A percentile compares a stretch with the other conserved stretches of the same genome.
phyloP scores from a whole-genome alignment of 2,113 vertebrate species.

The Brienomyrus longianalis region DNA sequence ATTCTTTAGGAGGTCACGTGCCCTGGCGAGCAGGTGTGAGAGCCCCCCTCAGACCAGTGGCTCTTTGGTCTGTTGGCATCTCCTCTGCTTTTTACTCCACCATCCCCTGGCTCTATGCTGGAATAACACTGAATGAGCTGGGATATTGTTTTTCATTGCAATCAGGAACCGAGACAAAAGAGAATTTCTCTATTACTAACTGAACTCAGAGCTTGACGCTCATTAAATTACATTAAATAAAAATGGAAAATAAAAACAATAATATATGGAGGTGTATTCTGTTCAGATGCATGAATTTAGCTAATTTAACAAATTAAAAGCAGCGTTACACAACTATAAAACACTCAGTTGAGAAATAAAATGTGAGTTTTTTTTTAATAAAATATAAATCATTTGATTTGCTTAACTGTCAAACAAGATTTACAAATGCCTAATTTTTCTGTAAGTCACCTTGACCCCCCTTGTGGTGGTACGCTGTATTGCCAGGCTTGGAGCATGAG shows the following conservation, averaged over 20 bases:
- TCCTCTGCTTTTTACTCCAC: neutral
- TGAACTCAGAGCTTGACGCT: neutral
- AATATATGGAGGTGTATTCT: neutral
- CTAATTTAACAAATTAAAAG: neutral
- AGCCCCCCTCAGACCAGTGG: neutral
- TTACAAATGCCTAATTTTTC: neutral
- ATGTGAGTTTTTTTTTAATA: neutral
- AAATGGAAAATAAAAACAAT: neutral
- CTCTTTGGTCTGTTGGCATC: neutral
- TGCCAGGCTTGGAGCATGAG: neutral
- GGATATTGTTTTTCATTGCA: neutral
- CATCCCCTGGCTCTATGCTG: neutral
- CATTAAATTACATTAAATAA: neutral
- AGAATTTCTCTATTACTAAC: neutral
- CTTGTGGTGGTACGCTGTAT: neutral
- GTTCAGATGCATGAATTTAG: neutral
- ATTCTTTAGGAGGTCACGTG: neutral
- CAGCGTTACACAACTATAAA: neutral
- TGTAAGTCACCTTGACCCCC: neutral
- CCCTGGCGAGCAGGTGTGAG: neutral
- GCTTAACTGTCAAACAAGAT: neutral
- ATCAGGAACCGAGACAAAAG: neutral
- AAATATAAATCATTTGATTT: neutral
- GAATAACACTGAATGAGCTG: neutral
- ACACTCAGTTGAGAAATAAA: neutral